Base-by-base conservation (phyloP, 2,113 vertebrate species). In the Orycteropus afer region DNA sequence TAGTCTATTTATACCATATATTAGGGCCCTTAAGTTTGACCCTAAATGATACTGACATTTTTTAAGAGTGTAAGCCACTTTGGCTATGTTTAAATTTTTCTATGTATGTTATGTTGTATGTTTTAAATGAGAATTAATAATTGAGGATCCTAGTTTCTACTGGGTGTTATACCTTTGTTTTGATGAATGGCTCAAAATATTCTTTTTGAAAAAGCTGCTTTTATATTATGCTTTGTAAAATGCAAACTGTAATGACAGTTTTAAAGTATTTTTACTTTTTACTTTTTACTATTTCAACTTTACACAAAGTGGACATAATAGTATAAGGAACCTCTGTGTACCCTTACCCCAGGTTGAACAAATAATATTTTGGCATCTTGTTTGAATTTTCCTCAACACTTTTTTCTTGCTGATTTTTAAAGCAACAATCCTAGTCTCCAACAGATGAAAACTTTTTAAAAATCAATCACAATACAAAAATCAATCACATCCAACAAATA, bases 351-450 rank as follows among this genome's bases (percentile, higher is more conserved):
- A 69, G 57, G 10, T 93, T 76, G 42, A 51, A 49, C 7, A 86
- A 55, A 18, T 85, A 88, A 40, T 27, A 71, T 89, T 89, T 45
- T 74, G 20, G 34, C 59, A 47, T 90, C 29, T 79, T 76, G 5
- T 53, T 85, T 91, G 40, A 81, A n/a, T 18, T 94, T 94, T 65
- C 51, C 32, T 57, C 27, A 63, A 18, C 9, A 12, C 23, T 34
- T 90, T 63, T 25, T 83, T 84, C 42, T 92, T 96, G 29, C 9
- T 81, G 34, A 73, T 15, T 93, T 84, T 85, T 87, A 84, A 71
- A 87, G 59, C 45, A 57, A 5, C 5, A 27, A 12, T 74, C 73
- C 5, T 37, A 90, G 45, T 53, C 27, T 86, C n/a, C 77, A 17
- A 78, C 25, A 85, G 29, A 65, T 71, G 63, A 63, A 49, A 81